These are phyloP conservation scores for Azorinus chamasolen DNA, from an alignment of 2,888 invertebrate species.

Conservation along the genomic window DNA sequence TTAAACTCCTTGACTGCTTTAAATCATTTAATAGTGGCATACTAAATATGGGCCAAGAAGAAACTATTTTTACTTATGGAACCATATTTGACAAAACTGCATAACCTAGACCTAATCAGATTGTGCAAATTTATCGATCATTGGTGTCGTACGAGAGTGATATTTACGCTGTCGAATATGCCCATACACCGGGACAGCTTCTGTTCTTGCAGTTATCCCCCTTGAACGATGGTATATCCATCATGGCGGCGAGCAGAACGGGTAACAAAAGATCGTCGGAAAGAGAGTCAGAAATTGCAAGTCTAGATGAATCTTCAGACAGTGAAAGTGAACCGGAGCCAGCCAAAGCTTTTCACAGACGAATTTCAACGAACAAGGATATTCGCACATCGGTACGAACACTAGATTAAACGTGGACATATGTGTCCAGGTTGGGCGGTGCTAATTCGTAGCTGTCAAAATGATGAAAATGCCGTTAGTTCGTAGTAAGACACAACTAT, in stretches of 20 bases:
- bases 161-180: too few relatives aligned
- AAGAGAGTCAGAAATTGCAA: slow-evolving; percentile 68
- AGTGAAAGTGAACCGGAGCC: slow-evolving; percentile 94
- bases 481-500: too few relatives aligned
- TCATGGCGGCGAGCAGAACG: slow-evolving; percentile 76
- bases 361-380: slow-evolving; percentile 94
- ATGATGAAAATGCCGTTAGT: too few relatives aligned
- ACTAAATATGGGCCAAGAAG: too few relatives aligned
- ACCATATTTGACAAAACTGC: too few relatives aligned
- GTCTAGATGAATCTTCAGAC: slow-evolving; percentile 90
- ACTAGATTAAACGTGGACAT: slow-evolving; percentile 22
- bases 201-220: slow-evolving; percentile 27
- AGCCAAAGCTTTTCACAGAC: slow-evolving; percentile 91
- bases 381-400: slow-evolving; percentile 92
- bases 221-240: slow-evolving; percentile 48
- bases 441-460: slow-evolving; percentile 15
- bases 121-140: too few relatives aligned
- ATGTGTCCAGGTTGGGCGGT: slow-evolving; percentile 24
- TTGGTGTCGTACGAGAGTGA: too few relatives aligned
- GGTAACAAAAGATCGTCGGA: slow-evolving; percentile 60
- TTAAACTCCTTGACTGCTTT: too few relatives aligned
- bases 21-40: too few relatives aligned
- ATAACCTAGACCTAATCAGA: too few relatives aligned
- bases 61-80: too few relatives aligned
- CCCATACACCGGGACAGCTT: too few relatives aligned